Conservation (phyloP, 2,888 invertebrate genomes). For the Chorisops tibialis region DNA sequence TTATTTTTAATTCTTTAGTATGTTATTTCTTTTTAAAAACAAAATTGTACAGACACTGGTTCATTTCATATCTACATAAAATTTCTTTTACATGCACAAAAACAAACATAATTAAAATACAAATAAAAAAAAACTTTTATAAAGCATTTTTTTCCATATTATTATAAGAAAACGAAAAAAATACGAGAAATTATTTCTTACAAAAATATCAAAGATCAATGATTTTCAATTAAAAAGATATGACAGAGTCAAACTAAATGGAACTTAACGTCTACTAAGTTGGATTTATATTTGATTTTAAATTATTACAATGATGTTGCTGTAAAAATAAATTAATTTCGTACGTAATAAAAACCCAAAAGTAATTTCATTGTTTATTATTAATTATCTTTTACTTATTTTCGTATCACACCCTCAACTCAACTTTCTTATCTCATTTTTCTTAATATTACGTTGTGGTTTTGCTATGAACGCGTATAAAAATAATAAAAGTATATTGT, state of each 20-base stretch:
- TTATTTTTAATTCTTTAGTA: no score
- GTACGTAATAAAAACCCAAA: no score
- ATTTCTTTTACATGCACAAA: constrained; percentile 4
- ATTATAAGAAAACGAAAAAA: not conserved
- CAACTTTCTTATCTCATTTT: constrained; percentile 4
- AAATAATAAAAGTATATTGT: constrained; percentile 25
- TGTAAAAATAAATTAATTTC: constrained; percentile 12
- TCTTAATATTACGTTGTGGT: constrained; percentile 2
- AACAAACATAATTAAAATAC: not conserved
- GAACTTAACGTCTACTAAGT: no score
- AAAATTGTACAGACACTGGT: not conserved
- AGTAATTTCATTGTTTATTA: not conserved
- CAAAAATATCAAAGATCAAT: no score
- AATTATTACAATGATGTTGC: not conserved
- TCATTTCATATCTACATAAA: constrained; percentile 15
- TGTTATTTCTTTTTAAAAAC: no score
- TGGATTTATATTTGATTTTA: no score
- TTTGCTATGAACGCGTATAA: constrained; percentile 20
- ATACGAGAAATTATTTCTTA: not conserved
- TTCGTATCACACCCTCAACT: constrained; percentile 8
- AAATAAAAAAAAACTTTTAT: no score
- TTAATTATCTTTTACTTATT: constrained; percentile 1
- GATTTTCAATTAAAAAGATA: no score
- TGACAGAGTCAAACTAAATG: no score
- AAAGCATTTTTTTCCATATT: no score